Evolutionary conservation across 2,888 invertebrate genomes (phyloP).

Genomic region (Neocrepidodera transversa): DNA sequence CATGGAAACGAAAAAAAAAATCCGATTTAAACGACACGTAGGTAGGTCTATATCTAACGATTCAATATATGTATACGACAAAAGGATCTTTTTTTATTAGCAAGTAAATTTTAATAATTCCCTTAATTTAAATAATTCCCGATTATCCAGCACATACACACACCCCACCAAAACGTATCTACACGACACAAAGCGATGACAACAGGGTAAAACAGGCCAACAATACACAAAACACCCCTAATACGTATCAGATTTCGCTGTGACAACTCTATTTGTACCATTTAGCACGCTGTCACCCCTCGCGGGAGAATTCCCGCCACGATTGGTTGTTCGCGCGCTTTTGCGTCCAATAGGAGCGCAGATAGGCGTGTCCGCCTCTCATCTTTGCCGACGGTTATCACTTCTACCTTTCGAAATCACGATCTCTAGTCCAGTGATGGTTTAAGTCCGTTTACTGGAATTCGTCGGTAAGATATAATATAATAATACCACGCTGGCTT

Average conservation of each 20-base stretch:
- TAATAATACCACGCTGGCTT: constrained; percentile 54
- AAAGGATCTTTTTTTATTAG: too few relatives aligned
- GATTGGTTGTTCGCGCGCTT: constrained; percentile 43
- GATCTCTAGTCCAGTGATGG: constrained; percentile 34
- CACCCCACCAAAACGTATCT: constrained; percentile 8
- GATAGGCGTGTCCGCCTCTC: constrained; percentile 39
- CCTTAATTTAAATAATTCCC: constrained; percentile 9
- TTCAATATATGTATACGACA: too few relatives aligned
- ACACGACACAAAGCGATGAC: constrained; percentile 25
- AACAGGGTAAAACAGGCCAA: constrained; percentile 27
- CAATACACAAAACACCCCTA: constrained; percentile 45
- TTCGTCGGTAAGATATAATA: constrained; percentile 20
- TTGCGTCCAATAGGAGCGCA: constrained; percentile 39
- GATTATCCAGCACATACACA: background rate
- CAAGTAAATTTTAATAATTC: background rate
- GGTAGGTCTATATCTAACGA: too few relatives aligned
- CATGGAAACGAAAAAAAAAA: too few relatives aligned
- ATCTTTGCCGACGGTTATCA: constrained; percentile 40
- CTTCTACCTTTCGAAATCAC: constrained; percentile 36
- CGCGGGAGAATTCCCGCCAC: constrained; percentile 8
- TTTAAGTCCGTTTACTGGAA: constrained; percentile 25
- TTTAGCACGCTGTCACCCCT: constrained; percentile 45
- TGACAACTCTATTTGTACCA: constrained; percentile 56
- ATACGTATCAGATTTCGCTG: constrained; percentile 56
- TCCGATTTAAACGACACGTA: too few relatives aligned